Conservation (phyloP, 2,113 vertebrate genomes). For the Amia ocellicauda region DNA sequence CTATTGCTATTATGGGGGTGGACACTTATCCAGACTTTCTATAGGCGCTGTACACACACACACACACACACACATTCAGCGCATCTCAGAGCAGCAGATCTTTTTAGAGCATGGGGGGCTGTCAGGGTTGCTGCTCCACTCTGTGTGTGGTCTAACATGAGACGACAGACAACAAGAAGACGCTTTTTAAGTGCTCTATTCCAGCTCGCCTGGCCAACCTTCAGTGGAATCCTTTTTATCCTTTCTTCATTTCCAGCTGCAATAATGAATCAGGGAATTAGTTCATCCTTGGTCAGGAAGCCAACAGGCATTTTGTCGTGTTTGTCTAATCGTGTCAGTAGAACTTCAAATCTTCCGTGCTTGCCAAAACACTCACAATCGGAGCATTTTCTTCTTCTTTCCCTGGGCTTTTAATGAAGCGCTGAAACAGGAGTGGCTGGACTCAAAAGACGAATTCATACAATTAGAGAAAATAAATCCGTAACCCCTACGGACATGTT, state of each 20-base stretch:
- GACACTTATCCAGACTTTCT: too few relatives aligned
- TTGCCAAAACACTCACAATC: not conserved
- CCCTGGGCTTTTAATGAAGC: not conserved
- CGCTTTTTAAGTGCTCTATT: not conserved
- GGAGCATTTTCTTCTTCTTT: not conserved
- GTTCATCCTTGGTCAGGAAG: slow-evolving; percentile 15
- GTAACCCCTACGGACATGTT: too few relatives aligned
- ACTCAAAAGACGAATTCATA: too few relatives aligned
- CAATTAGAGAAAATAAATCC: too few relatives aligned
- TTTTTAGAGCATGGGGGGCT: too few relatives aligned
- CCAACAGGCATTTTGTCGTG: not conserved
- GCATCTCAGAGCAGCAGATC: too few relatives aligned
- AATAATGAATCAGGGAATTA: slow-evolving; percentile 20
- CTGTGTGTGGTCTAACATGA: slow-evolving; percentile 12
- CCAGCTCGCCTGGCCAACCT: slow-evolving; percentile 4
- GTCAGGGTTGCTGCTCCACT: not conserved
- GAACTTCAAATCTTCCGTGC: not conserved
- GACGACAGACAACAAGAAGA: not conserved
- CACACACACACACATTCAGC: too few relatives aligned
- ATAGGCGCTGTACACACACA: too few relatives aligned
- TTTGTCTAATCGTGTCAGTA: not conserved
- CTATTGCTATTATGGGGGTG: too few relatives aligned
- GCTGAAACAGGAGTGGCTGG: not conserved
- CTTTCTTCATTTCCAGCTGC: slow-evolving; percentile 14
- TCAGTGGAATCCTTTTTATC: not conserved